Base-by-base conservation (phyloP, 1,140 invertebrate species). In the Paraescarpia echinospica region DNA sequence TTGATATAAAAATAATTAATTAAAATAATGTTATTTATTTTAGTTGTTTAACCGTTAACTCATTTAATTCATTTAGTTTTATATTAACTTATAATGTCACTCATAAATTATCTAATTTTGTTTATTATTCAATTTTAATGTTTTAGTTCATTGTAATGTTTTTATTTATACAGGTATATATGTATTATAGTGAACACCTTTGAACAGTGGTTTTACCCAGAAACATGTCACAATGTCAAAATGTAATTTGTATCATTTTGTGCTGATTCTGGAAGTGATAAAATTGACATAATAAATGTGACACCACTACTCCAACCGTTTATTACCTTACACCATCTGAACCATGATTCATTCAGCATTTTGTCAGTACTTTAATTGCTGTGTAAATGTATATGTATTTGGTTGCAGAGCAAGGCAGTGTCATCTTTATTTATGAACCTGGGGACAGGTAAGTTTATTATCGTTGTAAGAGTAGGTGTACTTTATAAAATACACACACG, bases 381-480 rank as follows among this genome's bases (percentile, higher is more conserved):
- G 12, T 48, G n/a, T 48, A 92, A 59, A 88, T 18, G 48, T 88
- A 48, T 48, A 90, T 92, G 22, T 89, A n/a, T n/a, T 94, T 94
- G 92, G 92, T 95, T 94, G 90, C 48, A 77, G 59, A 77, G 59
- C 94, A 94, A 92, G 95, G 95, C 18, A 95, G 95, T 92, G 93
- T 94, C 48, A 92, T 94, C n/a, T 94, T 95, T 93, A 35, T 92
- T 1, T 95, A 94, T 92, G 93, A 92, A 48, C 94, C 94, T 77
- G 59, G 59, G 91, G 92, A 92, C 9, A 90, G 35, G 89, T 34
- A 90, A 18, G 89, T n/a, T 22, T 34, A 31, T 34, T 89, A 18
- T 89, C 34, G 8, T 2, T 89, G n/a, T 89, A 6, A 18, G n/a
- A 18, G 4, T 89, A 89, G 34, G 34, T 89, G 18, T 89, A 33